phyloP scores from a whole-genome alignment of 2,797 vertebrate genomes.

The Mus spretus region DNA sequence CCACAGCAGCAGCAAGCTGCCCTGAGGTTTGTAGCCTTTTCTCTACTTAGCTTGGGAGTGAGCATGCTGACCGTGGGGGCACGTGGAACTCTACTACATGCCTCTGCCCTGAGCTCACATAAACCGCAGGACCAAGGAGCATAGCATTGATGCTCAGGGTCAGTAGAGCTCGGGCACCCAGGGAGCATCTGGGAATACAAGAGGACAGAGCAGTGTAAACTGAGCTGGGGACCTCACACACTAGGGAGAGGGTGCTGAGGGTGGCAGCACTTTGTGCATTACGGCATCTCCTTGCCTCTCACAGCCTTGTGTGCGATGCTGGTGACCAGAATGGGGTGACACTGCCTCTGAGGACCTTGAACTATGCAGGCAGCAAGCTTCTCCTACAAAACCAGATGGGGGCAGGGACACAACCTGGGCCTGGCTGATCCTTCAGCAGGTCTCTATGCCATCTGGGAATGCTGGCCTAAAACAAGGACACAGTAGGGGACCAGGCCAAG shows the following conservation, averaged over 20 bases:
- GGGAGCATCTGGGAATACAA: neutral
- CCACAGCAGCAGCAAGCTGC: neutral
- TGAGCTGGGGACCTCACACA: neutral
- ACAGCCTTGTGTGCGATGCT: rapidly evolving
- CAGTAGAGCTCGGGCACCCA: neutral
- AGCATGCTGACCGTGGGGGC: too few relatives aligned
- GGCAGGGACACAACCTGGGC: rapidly evolving
- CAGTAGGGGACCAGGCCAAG: rapidly evolving
- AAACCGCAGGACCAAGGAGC: too few relatives aligned
- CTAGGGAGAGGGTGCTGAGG: neutral
- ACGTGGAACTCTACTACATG: neutral
- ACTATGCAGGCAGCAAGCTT: rapidly evolving
- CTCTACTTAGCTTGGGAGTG: too few relatives aligned
- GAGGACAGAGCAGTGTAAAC: neutral
- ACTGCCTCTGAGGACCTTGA: neutral
- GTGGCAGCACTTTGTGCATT: neutral
- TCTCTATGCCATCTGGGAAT: neutral
- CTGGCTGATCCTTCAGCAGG: rapidly evolving
- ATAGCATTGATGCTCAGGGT: neutral
- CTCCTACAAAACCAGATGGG: neutral
- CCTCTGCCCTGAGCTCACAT: neutral
- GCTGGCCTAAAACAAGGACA: neutral
- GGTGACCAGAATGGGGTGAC: neutral
- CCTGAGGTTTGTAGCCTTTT: rapidly evolving
- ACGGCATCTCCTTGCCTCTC: neutral